Base-by-base conservation (phyloP, 2,113 vertebrate species). In the Pollimyrus isidori region DNA sequence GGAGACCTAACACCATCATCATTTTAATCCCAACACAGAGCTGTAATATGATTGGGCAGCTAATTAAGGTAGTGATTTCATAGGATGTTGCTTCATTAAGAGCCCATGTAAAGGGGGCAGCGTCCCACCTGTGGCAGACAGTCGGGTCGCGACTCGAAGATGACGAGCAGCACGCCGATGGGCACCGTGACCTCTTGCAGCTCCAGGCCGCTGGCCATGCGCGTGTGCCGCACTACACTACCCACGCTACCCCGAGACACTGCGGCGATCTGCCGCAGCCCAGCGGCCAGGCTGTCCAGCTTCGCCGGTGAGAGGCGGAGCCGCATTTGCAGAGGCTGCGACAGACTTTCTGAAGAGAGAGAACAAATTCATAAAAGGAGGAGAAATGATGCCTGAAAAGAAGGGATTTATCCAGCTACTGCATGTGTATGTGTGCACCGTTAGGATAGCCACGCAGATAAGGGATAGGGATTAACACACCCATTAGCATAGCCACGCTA, bases 111-210 rank as follows among this genome's bases (percentile, higher is more conserved):
- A 17, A 39, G 35, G 69, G 26, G 69, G 11, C 21, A 15, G 4
- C 88, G 48, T 85, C 92, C 7, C 89, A 99, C 98, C 97, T 99
- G 98, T 5, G 98, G 98, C n/a, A 99, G 96, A 90, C 98, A 99
- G 94, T 99, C 98, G 0, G 98, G 98, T 13, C 98, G 97, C 9
- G 98, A 99, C 93, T 99, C 98, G 88, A 99, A 99, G 92, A 99
- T 99, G 90, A 99, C 98, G 0, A 99, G 95, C n/a, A 99, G 95
- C 73, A 99, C 98, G 0, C 98, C 98, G 9, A 99, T 99, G 4
- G 98, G 98, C 82, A 99, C 98, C 0, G 98, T 99, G 90, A 99
- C 97, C 95, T 99, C 98, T 92, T 99, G 98, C 91, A 99, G 93
- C 85, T 99, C 97, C 87, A 99, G 93, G 92, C 97, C 97, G 92